phyloP scores from a whole-genome alignment of 2,797 vertebrate species.

The Pangasius sanitwongsei region DNA sequence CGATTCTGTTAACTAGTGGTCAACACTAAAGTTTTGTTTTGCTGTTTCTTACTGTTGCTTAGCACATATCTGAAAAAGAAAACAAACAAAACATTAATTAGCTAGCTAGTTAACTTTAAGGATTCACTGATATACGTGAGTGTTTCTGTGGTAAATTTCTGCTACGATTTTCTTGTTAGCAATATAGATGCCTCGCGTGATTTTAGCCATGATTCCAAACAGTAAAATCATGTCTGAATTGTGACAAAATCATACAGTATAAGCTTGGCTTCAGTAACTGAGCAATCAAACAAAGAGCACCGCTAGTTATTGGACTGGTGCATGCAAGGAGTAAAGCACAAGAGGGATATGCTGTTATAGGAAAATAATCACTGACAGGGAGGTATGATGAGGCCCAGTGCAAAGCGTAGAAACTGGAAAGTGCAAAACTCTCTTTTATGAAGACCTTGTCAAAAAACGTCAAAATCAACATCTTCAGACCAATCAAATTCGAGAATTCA shows the following conservation, averaged over 20 bases:
- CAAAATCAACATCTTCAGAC: background rate
- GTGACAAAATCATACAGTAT: background rate
- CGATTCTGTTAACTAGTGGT: background rate
- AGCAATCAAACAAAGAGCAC: background rate
- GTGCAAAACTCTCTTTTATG: background rate
- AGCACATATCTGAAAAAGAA: background rate
- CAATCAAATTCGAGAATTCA: background rate
- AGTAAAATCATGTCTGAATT: background rate
- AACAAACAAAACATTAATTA: background rate
- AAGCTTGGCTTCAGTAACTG: background rate
- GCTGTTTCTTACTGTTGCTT: background rate
- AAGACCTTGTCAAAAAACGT: background rate
- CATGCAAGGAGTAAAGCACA: background rate
- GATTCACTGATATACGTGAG: rapidly evolving
- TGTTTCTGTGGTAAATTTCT: background rate
- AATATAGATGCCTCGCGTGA: background rate
- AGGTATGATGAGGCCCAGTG: background rate
- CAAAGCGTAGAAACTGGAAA: background rate
- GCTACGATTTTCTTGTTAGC: background rate
- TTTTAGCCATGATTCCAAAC: background rate
- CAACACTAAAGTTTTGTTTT: background rate
- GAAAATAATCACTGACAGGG: background rate
- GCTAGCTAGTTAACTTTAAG: background rate
- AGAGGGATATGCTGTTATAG: background rate
- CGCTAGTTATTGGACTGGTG: background rate